Evolutionary conservation across 2,888 invertebrate species (phyloP), one percentile per base, ranked within the genome.

Genomic region (Aplocera efformata): DNA sequence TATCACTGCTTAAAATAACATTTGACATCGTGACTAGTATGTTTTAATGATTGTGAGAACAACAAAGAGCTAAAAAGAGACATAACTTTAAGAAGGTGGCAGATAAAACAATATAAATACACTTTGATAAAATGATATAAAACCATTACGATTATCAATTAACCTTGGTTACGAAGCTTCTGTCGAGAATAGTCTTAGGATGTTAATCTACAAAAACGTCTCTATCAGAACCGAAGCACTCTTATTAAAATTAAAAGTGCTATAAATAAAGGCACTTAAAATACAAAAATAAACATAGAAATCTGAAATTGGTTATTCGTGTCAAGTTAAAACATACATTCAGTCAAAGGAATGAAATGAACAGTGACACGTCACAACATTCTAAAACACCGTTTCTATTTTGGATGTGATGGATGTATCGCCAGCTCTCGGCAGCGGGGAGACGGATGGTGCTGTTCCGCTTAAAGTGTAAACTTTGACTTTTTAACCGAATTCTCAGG

Each of bases 401-500:
- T 7, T 9, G 5, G 13, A 26, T 7, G 9, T 5, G 20, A 10
- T 5, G 5, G 10, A 3, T 17, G 7, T 4, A 7, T 11, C 8
- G 3, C 24, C 24, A 10, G 27, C 11, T 17, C 32, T 9, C 25
- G 29, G 32, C 28, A 32, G 32, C 23, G 26, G 36, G 17, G 9
- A 40, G 44, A 45, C 58, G 59, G 64, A 77, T 75, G 68, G 59
- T 55, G 57, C 50, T 60, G 57, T 65, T 59, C 50, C 55, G 60
- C 61, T 52, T 44, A 60, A 58, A 63, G 54, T 56, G 69, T 65
- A 68, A 70, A 69, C 70, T 71, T 63, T 61, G 63, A 55, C 67
- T 65, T 67, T 56, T 63, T 54, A 47, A 56, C 52, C 29, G 36
- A 51, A 57, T 50, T 51, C 49, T 25, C 10, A 27, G 35, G 32